phyloP scores from a whole-genome alignment of 2,113 vertebrate species.

The Neogale vison region DNA sequence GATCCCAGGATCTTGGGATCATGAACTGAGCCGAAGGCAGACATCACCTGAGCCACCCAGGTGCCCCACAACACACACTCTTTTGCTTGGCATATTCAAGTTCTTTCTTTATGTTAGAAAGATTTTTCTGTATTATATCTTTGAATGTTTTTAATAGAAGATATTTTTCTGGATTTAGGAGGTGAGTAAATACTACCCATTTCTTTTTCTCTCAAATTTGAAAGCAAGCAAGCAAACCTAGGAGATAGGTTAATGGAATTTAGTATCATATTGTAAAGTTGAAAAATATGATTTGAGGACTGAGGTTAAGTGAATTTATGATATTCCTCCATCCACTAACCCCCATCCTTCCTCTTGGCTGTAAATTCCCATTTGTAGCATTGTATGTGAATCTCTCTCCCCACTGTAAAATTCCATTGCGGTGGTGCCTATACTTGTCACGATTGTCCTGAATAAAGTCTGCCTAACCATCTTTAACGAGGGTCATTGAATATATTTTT shows the following conservation, averaged over 20 bases:
- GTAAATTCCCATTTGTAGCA: background rate
- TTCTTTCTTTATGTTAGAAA: background rate
- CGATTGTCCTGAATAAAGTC: too few relatives aligned
- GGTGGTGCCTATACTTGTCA: too few relatives aligned
- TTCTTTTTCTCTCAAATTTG: background rate
- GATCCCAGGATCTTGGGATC: background rate
- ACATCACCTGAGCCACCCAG: background rate
- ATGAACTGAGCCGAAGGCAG: background rate
- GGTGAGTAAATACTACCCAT: background rate
- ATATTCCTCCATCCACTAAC: background rate
- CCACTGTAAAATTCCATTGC: background rate
- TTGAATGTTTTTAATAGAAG: constrained; percentile 2
- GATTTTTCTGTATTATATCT: background rate
- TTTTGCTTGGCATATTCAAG: background rate
- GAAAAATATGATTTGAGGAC: background rate
- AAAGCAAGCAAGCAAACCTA: background rate
- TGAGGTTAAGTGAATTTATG: background rate
- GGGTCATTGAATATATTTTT: background rate
- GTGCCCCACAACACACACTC: background rate
- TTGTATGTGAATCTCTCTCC: background rate
- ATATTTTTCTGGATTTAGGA: background rate
- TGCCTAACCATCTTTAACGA: background rate
- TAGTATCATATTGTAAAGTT: background rate
- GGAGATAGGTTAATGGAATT: background rate
- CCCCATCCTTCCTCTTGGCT: background rate